phyloP scores from a whole-genome alignment of 2,113 vertebrate genomes.

The Crotalus viridis region DNA sequence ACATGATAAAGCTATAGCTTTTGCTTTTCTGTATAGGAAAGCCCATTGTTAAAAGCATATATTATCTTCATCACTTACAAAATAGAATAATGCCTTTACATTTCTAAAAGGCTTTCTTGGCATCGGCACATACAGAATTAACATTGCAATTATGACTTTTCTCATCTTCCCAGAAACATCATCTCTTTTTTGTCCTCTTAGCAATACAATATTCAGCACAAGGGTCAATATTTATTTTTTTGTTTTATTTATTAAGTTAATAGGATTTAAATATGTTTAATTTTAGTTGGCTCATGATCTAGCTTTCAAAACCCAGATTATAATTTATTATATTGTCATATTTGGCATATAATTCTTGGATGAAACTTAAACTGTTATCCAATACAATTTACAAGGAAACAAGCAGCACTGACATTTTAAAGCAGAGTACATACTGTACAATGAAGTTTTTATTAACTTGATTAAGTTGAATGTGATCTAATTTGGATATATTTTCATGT shows the following conservation, averaged over 20 bases:
- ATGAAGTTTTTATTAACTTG: neutral
- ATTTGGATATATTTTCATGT: conserved; percentile 29
- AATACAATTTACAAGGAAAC: neutral
- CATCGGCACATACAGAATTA: neutral
- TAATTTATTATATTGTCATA: neutral
- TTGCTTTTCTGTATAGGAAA: rapidly evolving
- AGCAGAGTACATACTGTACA: neutral
- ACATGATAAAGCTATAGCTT: conserved; percentile 5
- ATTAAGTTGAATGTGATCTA: neutral
- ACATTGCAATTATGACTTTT: neutral
- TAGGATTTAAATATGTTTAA: neutral
- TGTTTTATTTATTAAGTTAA: neutral
- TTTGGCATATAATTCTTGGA: neutral
- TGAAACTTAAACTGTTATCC: neutral
- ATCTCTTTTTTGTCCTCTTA: neutral
- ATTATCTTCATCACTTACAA: neutral
- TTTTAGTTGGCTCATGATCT: neutral
- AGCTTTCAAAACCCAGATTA: neutral
- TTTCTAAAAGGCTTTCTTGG: neutral
- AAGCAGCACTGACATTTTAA: neutral
- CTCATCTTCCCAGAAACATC: neutral
- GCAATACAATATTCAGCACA: neutral
- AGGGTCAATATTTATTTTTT: neutral
- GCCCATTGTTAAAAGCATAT: conserved; percentile 13
- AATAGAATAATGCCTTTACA: neutral